These are phyloP conservation scores for Carterocephalus palaemon DNA, from an alignment of 2,888 invertebrate genomes.

Conservation along the genomic window DNA sequence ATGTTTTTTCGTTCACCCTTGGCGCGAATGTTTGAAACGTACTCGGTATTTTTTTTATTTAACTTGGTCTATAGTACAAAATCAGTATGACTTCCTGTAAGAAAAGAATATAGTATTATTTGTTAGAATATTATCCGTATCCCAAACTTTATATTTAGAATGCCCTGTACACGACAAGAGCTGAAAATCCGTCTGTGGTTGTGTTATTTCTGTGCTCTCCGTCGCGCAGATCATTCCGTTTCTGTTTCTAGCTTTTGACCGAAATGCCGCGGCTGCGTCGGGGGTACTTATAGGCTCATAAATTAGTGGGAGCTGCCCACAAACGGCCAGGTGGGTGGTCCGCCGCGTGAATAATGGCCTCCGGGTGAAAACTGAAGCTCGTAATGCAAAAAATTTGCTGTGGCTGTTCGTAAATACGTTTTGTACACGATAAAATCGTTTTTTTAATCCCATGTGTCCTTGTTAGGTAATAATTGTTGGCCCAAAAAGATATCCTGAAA, in stretches of 20 bases:
- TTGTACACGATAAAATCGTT: conserved; percentile 11
- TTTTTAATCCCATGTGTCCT: conserved; percentile 24
- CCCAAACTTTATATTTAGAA: too few relatives aligned
- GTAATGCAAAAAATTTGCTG: conserved; percentile 44
- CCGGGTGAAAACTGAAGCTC: conserved; percentile 50
- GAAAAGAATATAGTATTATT: too few relatives aligned
- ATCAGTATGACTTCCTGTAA: too few relatives aligned
- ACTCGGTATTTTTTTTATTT: too few relatives aligned
- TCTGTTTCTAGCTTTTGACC: conserved; percentile 52
- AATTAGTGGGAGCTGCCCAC: conserved; percentile 71
- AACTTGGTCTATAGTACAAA: too few relatives aligned
- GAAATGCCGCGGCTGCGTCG: conserved; percentile 53
- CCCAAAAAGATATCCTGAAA: neutral
- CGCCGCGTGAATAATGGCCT: conserved; percentile 67
- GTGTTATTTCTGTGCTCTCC: too few relatives aligned
- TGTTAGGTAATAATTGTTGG: conserved; percentile 16
- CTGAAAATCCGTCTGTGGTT: too few relatives aligned
- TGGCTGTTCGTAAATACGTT: conserved; percentile 34
- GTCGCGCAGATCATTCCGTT: conserved; percentile 12
- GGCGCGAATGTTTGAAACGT: too few relatives aligned
- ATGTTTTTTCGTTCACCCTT: too few relatives aligned
- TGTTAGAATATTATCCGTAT: too few relatives aligned
- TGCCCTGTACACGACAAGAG: too few relatives aligned
- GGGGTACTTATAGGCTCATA: conserved; percentile 72
- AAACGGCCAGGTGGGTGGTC: conserved; percentile 69